These are phyloP conservation scores for Himalopsyche kuldschensis DNA, from an alignment of 2,888 invertebrate species.

Conservation along the genomic window DNA sequence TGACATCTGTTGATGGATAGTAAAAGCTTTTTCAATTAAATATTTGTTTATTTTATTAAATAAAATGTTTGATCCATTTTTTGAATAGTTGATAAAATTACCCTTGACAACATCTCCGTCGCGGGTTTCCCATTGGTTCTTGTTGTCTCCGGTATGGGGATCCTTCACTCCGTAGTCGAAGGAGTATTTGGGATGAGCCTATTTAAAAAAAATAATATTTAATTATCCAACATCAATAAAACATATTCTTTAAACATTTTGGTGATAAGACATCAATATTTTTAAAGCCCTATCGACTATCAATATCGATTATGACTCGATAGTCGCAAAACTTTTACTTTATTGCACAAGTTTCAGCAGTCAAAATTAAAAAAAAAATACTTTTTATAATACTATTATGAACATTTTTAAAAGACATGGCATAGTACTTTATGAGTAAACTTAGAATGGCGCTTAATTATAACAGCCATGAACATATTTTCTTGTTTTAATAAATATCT, in stretches of 20 bases:
- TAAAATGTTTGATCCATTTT: no score
- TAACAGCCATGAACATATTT: neutral
- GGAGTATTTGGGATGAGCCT: slow-evolving; percentile 63
- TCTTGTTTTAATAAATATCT: neutral
- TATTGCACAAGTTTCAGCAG: no score
- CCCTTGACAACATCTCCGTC: slow-evolving; percentile 65
- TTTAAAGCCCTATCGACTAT: no score
- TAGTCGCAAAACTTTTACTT: no score
- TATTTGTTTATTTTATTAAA: no score
- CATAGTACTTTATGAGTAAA: neutral
- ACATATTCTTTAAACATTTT: neutral
- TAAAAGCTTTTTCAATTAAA: neutral
- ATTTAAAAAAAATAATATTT: slow-evolving; percentile 42
- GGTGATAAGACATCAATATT: no score
- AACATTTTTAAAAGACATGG: no score
- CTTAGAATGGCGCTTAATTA: neutral
- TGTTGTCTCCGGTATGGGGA: slow-evolving; percentile 64
- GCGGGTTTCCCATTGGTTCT: slow-evolving; percentile 62
- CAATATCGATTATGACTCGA: no score
- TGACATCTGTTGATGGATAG: neutral
- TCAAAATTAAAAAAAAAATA: no score
- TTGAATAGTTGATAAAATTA: slow-evolving; percentile 42
- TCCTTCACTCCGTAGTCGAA: slow-evolving; percentile 66
- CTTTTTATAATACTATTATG: no score
- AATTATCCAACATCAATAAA: neutral